Evolutionary conservation across 2,888 invertebrate species (phyloP).

Genomic region (Pyrgus malvae): DNA sequence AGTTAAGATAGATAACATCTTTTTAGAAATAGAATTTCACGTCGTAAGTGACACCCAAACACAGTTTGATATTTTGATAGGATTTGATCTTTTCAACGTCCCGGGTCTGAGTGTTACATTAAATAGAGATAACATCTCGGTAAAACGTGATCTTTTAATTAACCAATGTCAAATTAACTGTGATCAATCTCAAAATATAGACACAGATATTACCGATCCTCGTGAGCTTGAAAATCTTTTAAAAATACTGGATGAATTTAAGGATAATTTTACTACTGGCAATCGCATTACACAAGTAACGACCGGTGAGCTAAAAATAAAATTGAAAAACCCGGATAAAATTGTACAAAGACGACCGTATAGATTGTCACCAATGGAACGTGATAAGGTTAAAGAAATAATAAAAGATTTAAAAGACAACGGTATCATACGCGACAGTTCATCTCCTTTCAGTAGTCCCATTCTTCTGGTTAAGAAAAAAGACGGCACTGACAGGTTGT

Average conservation of each 20-base stretch:
- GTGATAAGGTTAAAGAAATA: too few species aligned
- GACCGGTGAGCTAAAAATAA: too few species aligned
- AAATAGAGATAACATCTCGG: background rate
- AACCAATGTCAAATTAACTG: constrained; percentile 4
- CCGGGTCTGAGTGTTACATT: background rate
- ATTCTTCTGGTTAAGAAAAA: constrained; percentile 38
- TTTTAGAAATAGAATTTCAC: background rate
- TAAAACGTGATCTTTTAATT: background rate
- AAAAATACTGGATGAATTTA: background rate
- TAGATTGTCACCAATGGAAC: too few species aligned
- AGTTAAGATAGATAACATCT: background rate
- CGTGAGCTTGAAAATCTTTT: background rate
- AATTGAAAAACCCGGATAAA: too few species aligned
- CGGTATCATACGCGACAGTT: too few species aligned
- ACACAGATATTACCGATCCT: background rate
- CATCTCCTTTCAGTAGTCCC: too few species aligned
- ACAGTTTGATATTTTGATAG: constrained; percentile 3
- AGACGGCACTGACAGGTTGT: constrained; percentile 40
- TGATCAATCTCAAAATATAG: background rate
- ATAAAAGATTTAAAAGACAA: too few species aligned
- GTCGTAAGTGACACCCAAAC: background rate
- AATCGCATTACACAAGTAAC: background rate
- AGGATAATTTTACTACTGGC: constrained; percentile 1
- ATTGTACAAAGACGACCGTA: too few species aligned
- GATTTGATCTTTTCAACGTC: background rate